Evolutionary conservation across 2,113 vertebrate species (phyloP), one percentile per base, ranked within the genome.

Genomic region (Nesoenas mayeri): DNA sequence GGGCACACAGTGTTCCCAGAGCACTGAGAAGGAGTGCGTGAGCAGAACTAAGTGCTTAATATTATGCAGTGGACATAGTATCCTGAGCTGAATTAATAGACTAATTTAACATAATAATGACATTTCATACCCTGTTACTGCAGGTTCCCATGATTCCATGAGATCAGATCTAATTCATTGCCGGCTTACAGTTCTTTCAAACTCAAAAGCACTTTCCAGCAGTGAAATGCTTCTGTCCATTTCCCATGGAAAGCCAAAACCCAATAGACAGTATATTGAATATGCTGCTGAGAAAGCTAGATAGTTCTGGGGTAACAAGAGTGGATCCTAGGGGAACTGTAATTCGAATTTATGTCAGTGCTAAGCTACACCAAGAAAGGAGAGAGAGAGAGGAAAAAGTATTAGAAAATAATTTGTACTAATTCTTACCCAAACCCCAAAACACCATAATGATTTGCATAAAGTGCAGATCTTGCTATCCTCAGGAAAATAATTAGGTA

Each of bases 31-130:
- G 61, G 69, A 47, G 51, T 69, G 61, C 5, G 15, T 89, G 92
- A 96, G 93, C 96, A 97, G 96, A 96, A 97, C 96, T 97, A 96
- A 97, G 91, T 96, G 83, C 95, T 92, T 89, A 69, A 94, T 91
- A 89, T 92, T 95, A 91, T 89, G 92, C 88, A 87, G 73, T 73
- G 95, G 88, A 67, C 88, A 66, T 73, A 91, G 83, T 67, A 96
- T 72, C 85, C 73, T 2, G 14, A 94, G 73, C 83, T 95, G 93
- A 92, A 96, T 96, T 96, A 93, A 96, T 89, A 82, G 96, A 92
- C 91, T 92, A 57, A 92, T 96, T 96, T 93, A 95, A 89, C 73
- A 93, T 56, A 94, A 92, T 92, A 91, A 89, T 94, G 95, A 91
- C 24, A 31, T 94, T 81, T 95, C 86, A 66, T 92, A 77, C 44